Evolutionary conservation across 1,140 invertebrate genomes (phyloP), one percentile per base, ranked within the genome.

Genomic region (Archegozetes longisetosus): DNA sequence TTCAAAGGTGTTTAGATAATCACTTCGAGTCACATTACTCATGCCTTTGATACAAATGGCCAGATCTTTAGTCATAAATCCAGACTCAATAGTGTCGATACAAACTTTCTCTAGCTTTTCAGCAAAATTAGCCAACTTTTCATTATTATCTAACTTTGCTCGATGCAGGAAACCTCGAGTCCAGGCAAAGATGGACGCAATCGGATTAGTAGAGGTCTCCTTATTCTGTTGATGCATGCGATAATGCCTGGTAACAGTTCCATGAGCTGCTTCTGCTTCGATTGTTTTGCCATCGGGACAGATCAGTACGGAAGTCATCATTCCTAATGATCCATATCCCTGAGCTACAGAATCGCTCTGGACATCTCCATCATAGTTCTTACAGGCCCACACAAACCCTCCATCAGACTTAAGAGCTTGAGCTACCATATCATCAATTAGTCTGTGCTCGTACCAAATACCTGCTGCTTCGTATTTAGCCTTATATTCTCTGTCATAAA

Each of bases 381-480:
- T 98, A 74, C 94, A 82, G 23, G 94, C 91, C 94, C 95, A 98
- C 0, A 98, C 92, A 76, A 97, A 98, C 56, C 93, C 94, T 65
- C 95, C 62, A 64, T 94, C 87, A 1, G 89, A 91, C 73, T 98
- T 98, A 86, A 98, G 90, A 4, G 84, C 83, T 71, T 96, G 94
- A 17, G 95, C 95, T 2, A 98, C 94, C 94, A 98, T 98, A 68
- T 98, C 94, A 72, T 98, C 95, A 71, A 98, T 98, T 24, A 98
- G 75, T 54, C 95, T 80, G 73, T 98, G 94, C 65, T 97, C 93
- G 70, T 98, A 98, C 89, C 90, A 96, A 60, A 97, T 84, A 12
- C 82, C 82, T 46, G 81, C 79, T 1, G 82, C 84, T 71, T 98
- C 91, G 73, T 78, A 98, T 58, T 85, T 70, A 2, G 72, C 40